phyloP scores from a whole-genome alignment of 2,113 vertebrate species.

The Papio anubis region DNA sequence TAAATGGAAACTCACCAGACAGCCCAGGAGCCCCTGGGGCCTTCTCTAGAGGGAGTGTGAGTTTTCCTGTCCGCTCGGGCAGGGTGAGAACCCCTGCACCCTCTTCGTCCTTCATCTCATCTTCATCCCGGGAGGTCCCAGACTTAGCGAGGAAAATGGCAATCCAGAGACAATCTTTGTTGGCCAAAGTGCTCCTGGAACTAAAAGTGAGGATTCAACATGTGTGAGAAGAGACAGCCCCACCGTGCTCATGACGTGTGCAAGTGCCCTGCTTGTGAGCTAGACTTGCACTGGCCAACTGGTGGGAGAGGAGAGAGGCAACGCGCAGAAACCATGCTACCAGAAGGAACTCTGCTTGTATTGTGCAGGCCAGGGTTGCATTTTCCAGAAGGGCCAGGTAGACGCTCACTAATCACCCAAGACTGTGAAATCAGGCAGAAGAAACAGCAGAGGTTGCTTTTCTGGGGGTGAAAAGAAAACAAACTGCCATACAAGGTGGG shows the following conservation, averaged over 20 bases:
- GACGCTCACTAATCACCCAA: rapidly evolving
- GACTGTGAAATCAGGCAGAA: background rate
- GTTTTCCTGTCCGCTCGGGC: rapidly evolving
- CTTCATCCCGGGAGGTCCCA: background rate
- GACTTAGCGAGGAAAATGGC: background rate
- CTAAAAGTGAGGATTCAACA: background rate
- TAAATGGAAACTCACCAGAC: background rate
- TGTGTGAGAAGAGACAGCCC: background rate
- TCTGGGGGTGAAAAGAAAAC: background rate
- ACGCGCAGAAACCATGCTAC: background rate
- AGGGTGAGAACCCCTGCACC: background rate
- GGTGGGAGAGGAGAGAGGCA: background rate
- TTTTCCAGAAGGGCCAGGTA: background rate
- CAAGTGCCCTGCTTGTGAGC: background rate
- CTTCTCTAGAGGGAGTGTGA: background rate
- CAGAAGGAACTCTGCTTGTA: background rate
- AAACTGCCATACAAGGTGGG: background rate
- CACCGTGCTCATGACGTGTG: rapidly evolving
- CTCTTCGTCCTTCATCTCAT: background rate
- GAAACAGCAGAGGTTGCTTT: background rate
- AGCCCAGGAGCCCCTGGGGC: background rate
- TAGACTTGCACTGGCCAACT: background rate
- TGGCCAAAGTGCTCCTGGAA: background rate
- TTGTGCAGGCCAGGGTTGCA: background rate
- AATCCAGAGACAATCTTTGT: background rate